Evolutionary conservation across 2,888 invertebrate species (phyloP).

Genomic region (Sericinus montela): DNA sequence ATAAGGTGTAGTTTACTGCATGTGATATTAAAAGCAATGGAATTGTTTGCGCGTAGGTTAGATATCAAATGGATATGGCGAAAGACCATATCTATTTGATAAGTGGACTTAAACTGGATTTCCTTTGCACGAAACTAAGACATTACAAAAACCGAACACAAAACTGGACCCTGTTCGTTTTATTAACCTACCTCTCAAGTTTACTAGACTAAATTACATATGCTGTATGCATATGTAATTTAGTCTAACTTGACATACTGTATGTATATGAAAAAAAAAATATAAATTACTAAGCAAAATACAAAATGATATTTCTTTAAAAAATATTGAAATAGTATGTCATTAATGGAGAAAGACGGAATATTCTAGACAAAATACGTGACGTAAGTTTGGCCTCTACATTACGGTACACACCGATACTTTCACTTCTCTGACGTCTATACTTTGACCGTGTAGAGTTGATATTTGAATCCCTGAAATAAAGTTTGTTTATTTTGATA

Average conservation of each 20-base stretch:
- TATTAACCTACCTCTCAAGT: too few species aligned
- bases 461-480: constrained; percentile 1
- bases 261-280: too few species aligned
- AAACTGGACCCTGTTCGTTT: too few species aligned
- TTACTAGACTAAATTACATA: too few species aligned
- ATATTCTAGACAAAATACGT: constrained; percentile 4
- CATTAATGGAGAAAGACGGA: constrained; percentile 1
- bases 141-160: too few species aligned
- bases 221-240: too few species aligned
- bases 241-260: too few species aligned
- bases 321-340: background rate
- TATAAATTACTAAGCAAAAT: too few species aligned
- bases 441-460: background rate
- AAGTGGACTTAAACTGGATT: too few species aligned
- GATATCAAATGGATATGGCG: background rate
- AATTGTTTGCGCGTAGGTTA: background rate
- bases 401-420: constrained; percentile 22
- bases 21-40: background rate
- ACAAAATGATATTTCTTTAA: background rate
- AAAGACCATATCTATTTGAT: too few species aligned
- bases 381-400: constrained; percentile 9
- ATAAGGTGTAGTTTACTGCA: background rate
- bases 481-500: background rate
- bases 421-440: constrained; percentile 24
- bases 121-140: too few species aligned